Base-by-base conservation (phyloP, 2,113 vertebrate species). In the Equus przewalskii region DNA sequence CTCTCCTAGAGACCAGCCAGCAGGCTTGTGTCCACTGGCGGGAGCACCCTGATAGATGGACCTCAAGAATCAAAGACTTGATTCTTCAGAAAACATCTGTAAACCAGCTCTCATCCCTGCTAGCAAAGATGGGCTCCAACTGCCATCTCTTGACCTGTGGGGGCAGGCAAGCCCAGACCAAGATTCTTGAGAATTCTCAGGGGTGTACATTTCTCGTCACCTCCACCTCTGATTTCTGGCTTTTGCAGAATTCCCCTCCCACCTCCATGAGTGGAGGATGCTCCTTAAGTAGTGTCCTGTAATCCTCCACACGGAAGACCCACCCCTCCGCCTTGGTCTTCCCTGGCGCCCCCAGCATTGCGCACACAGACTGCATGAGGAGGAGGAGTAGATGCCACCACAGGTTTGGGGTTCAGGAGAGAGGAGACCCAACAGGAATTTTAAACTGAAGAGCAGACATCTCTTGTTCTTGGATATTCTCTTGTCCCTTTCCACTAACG, bases 341-440 rank as follows among this genome's bases (percentile, higher is more conserved):
- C 62, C 54, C 33, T 13, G 6, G 4, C 0, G 0, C 14, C 28
- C 24, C 41, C 18, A 54, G 26, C 30, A 36, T 2, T 13, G 26
- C 18, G 19, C 76, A 65, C 36, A 9, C 51, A 41, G 69, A 22
- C 14, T 16, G 7, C 49, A 14, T 3, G 24, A 36, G 54, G 49
- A 36, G 54, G 49, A 49, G 11, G 5, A 26, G 14, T 0, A 13
- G 33, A 60, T 0, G 1, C 49, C 15, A 0, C n/a, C 22, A 13
- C 36, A 15, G 44, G 30, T 7, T 11, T 0, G 1, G 36, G 78
- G 16, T 46, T 36, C 30, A 26, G 67, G 73, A 33, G 30, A 49
- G 9, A 1, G 1, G 1, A 36, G n/a, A 33, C 28, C 19, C 54
- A 8, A 41, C 21, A 26, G 79, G 56, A 54, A n/a, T 60, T 28